Evolutionary conservation across 2,888 invertebrate species (phyloP).

Genomic region (Anthophora plumipes): DNA sequence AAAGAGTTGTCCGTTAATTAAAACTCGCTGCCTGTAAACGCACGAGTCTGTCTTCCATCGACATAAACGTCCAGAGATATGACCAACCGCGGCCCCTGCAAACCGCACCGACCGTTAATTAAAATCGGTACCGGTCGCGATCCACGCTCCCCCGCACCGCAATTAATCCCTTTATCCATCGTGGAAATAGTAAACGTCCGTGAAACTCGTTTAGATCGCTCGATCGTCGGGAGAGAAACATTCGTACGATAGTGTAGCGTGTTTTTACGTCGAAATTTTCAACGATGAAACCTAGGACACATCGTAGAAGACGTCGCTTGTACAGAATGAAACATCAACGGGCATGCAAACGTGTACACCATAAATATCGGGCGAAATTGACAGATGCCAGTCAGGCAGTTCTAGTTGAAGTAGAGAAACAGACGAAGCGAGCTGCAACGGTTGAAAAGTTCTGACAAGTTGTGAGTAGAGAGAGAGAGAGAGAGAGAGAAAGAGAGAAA

Average conservation of each 20-base stretch:
- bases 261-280: no score
- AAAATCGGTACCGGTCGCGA: constrained; percentile 43
- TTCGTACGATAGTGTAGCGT: no score
- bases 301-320: no score
- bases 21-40: constrained; percentile 44
- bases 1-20: constrained; percentile 52
- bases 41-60: constrained; percentile 24
- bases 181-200: constrained; percentile 28
- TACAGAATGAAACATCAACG: not conserved
- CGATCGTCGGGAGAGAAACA: no score
- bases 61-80: constrained; percentile 32
- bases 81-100: constrained; percentile 32
- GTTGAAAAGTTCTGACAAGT: not conserved
- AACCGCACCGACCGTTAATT: constrained; percentile 50
- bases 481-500: no score
- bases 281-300: no score
- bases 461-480: constrained; percentile 11
- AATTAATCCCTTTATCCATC: constrained; percentile 46
- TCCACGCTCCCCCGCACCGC: constrained; percentile 31
- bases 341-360: not conserved
- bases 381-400: constrained; percentile 24
- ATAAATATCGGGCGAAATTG: constrained; percentile 24
- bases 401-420: not conserved
- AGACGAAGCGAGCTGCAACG: not conserved
- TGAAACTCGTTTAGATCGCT: constrained; percentile 9